Evolutionary conservation across 2,888 invertebrate species (phyloP), one percentile per base, ranked within the genome.

Genomic region (Parnassius smintheus): DNA sequence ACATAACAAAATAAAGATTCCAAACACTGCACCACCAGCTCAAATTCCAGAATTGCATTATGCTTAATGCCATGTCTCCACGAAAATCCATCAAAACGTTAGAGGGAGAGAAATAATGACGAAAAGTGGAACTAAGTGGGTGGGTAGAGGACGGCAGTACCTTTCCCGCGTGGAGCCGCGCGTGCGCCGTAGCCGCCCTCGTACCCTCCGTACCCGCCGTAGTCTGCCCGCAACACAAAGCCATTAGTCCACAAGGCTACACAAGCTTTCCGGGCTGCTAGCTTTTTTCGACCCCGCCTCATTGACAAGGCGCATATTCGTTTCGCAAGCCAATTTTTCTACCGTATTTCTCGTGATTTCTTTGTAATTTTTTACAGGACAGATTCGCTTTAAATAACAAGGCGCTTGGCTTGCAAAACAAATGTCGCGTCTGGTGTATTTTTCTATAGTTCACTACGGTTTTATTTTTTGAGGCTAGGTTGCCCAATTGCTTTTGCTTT

Each of bases 161-260:
- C 96, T 96, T 96, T 96, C 93, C 96, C 94, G 93, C 96, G 95
- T 92, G 95, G 95, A 93, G 96, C 94, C 93, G 95, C 94, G 92
- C 96, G 95, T 92, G 96, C 96, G 93, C 96, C 95, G 89, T 96
- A 96, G 93, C 96, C 96, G 94, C 96, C 96, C 92, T 96, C 95
- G 94, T 95, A 96, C 93, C 95, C 95, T 94, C 95, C 96, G 94
- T 95, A 95, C 88, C 95, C 94, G 94, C 96, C 95, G 93, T 96
- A 96, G 94, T 96, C 96, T 95, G 94, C 93, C 92, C 93, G 92
- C 93, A 86, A 88, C 84, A 86, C 80, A 87, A 85, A 81, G 49
- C 81, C 91, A 91, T 94, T 93, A 93, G 92, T 83, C 87, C 80
- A 13, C 49, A 58, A 77, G 77, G 49, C 59, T 42, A 57, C 22